Base-by-base conservation (phyloP, 1,140 invertebrate genomes). In the Drosophila ironensis region DNA sequence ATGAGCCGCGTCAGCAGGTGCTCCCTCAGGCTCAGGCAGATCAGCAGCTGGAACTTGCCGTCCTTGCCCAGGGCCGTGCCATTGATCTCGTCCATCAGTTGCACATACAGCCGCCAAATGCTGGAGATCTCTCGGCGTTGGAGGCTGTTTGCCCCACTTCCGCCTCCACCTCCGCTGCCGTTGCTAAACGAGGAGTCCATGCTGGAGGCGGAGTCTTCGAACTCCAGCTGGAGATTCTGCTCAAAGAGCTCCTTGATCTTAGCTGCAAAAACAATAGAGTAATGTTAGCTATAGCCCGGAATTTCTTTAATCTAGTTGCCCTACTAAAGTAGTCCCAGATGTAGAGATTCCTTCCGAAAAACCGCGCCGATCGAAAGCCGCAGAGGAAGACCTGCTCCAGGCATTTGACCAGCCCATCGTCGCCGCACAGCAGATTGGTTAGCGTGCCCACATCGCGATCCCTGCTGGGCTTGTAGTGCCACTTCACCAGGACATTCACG, bases 281-380 rank as follows among this genome's bases (percentile, higher is more conserved):
- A 5, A 33, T 33, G 12, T 14, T 12, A n/a, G n/a, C n/a, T 14
- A 12, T 33, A 33, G 30, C 4, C 4, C 1, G 1, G 0, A 14
- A 22, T 6, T 22, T 3, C 20, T 22, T 16, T 27, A 27, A 11
- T 16, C 25, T 1, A 12, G 1, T 6, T 37, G 17, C 91, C 92
- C 92, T 91, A 98, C 98, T 94, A 87, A 99, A 94, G 91, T 97
- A 99, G 91, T 99, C 98, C 98, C 98, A 99, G 25, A 99, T 94
- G 87, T 98, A 99, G 47, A 98, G 94, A 91, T 99, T 98, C 69
- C 96, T 94, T 14, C 96, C 95, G 90, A 99, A 99, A 64, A 99
- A 93, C 38, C 98, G 92, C 17, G 95, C 93, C 14, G 97, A 98
- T 86, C 96, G 97, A 86, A 97, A 98, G 7, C 98, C 98, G 87